Evolutionary conservation across 2,888 invertebrate species (phyloP), one percentile per base, ranked within the genome.

Genomic region (Heteropelma amictum): DNA sequence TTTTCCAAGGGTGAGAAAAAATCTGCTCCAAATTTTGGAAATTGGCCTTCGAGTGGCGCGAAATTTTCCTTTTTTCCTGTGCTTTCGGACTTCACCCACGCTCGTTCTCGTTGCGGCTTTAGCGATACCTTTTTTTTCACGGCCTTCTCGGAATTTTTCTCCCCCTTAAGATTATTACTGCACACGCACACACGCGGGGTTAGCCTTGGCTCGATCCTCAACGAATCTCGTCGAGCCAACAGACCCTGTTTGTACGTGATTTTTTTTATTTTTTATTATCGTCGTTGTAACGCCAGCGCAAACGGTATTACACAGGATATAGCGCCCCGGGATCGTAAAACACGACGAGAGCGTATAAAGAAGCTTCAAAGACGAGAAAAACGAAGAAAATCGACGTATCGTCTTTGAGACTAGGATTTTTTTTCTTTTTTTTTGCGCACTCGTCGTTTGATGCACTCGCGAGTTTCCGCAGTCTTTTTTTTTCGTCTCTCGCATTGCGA

Each of bases 391-490:
- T 54, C 47, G 38, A 54, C 54, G 26, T 26, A n/a, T n/a, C n/a
- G 56, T 68, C 61, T 53, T 56, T 42, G 3, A 61, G 68, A 56
- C 61, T 54, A 49, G 40, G n/a, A n/a, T n/a, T 73, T 73, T 73
- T 30, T 33, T 21, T 23, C 53, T 14, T 51, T 73, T 68, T n/a
- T n/a, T n/a, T n/a, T n/a, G n/a, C n/a, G n/a, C n/a, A n/a, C n/a
- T n/a, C n/a, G 23, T 12, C 45, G 26, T 8, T 33, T 23, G 17
- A 51, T 23, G 23, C 12, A 35, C 17, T 28, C 38, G 23, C 63
- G 12, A 7, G n/a, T 35, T n/a, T 28, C n/a, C 33, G 42, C 42
- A 60, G 10, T 45, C 45, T 64, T 42, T 42, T 17, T 56, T 33
- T 26, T 38, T 58, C 42, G n/a, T 26, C 5, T 12, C 17, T 8